Evolutionary conservation across 1,140 invertebrate genomes (phyloP).

Genomic region (Ceratina calcarata): DNA sequence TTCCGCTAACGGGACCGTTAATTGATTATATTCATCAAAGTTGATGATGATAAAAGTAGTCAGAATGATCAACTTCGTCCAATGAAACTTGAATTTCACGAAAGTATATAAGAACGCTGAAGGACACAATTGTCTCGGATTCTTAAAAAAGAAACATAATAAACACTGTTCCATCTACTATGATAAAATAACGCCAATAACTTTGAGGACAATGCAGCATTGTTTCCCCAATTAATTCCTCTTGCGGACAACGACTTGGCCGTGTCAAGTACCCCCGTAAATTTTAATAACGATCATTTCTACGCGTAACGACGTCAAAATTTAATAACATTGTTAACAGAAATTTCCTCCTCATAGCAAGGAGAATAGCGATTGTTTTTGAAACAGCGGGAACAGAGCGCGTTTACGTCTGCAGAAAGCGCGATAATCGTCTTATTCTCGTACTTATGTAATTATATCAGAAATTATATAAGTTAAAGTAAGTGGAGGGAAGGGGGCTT

Average conservation of each 20-base stretch:
- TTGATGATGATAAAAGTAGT: too few relatives aligned
- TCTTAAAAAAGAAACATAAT: not conserved
- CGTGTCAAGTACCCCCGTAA: not conserved
- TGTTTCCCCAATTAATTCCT: not conserved
- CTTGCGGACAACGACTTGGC: not conserved
- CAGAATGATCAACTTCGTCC: too few relatives aligned
- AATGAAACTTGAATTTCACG: not conserved
- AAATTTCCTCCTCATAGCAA: not conserved
- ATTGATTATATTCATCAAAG: too few relatives aligned
- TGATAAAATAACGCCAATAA: not conserved
- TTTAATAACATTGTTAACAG: not conserved
- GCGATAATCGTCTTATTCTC: conserved; percentile 2
- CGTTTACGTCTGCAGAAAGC: not conserved
- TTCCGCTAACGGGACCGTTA: too few relatives aligned
- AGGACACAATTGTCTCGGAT: too few relatives aligned
- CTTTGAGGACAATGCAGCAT: not conserved
- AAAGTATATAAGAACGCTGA: not conserved
- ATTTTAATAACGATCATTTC: conserved; percentile 9
- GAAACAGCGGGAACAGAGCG: not conserved
- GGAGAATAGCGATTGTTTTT: not conserved
- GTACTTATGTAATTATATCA: conserved; percentile 38
- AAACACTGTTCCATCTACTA: too few relatives aligned
- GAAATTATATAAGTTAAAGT: conserved; percentile 8
- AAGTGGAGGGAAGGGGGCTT: not conserved
- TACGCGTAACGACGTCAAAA: too few relatives aligned